Evolutionary conservation across 2,797 vertebrate species (phyloP).

Genomic region (Falco columbarius): DNA sequence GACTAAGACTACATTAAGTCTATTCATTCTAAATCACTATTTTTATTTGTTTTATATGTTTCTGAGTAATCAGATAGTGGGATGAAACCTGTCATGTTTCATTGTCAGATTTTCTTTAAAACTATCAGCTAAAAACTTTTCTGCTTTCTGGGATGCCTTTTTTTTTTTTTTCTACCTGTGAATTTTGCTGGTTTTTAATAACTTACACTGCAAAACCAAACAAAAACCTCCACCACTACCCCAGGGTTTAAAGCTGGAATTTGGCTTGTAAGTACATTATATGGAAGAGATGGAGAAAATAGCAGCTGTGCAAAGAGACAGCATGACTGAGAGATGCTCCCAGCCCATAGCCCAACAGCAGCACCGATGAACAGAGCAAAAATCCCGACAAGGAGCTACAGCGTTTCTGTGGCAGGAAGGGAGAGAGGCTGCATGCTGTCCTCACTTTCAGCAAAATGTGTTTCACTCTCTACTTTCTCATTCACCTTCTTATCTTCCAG

Average conservation of each 20-base stretch:
- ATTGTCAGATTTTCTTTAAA: not conserved
- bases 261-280: not conserved
- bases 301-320: not conserved
- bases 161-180: not conserved
- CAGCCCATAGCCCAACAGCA: not conserved
- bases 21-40: not conserved
- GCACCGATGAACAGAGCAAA: not conserved
- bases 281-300: not conserved
- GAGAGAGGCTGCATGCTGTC: not conserved
- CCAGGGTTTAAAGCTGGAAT: not conserved
- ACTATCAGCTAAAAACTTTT: not conserved
- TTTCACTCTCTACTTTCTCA: not conserved
- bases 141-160: not conserved
- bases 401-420: not conserved
- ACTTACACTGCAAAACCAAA: not conserved
- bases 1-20: not conserved
- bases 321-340: not conserved
- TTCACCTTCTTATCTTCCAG: not conserved
- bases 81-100: not conserved
- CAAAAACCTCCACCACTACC: not conserved
- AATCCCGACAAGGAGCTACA: not conserved
- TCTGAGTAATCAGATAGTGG: not conserved
- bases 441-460: not conserved
- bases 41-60: conserved; percentile 14
- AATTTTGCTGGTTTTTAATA: not conserved